Evolutionary conservation across 2,888 invertebrate genomes (phyloP).

Genomic region (Plagodis pulveraria): DNA sequence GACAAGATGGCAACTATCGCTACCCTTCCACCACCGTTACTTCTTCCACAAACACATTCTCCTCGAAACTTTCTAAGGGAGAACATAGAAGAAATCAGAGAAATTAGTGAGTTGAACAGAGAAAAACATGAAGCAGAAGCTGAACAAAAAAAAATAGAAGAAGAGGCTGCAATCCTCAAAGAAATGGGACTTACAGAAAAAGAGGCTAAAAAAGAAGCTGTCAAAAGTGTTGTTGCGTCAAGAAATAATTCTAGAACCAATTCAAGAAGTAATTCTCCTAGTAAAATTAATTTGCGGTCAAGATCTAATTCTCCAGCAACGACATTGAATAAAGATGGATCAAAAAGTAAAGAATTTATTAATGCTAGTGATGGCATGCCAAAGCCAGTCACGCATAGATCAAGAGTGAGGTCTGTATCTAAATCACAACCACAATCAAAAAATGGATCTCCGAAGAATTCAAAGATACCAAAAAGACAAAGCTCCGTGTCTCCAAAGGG

Average conservation of each 20-base stretch:
- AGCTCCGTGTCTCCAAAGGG: slow-evolving; percentile 75
- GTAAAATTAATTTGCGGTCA: slow-evolving; percentile 68
- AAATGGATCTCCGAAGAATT: slow-evolving; percentile 77
- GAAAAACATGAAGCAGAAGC: slow-evolving; percentile 79
- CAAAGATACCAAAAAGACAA: slow-evolving; percentile 79
- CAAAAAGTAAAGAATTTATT: slow-evolving; percentile 62
- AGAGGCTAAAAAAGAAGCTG: slow-evolving; percentile 51
- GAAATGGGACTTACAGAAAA: slow-evolving; percentile 78
- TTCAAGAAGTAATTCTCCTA: slow-evolving; percentile 68
- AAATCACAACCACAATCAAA: slow-evolving; percentile 78
- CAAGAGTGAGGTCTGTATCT: slow-evolving; percentile 66
- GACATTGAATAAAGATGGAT: slow-evolving; percentile 53
- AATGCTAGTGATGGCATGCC: slow-evolving; percentile 57
- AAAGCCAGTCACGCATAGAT: slow-evolving; percentile 66
- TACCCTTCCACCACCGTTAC: slow-evolving; percentile 60
- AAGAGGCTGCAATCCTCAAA: slow-evolving; percentile 76
- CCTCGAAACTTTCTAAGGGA: slow-evolving; percentile 78
- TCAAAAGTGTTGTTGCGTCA: slow-evolving; percentile 57
- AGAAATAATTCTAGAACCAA: slow-evolving; percentile 39
- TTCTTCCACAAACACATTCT: slow-evolving; percentile 64
- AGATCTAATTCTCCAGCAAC: slow-evolving; percentile 77
- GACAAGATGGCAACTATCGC: slow-evolving; percentile 74
- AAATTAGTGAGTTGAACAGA: slow-evolving; percentile 77
- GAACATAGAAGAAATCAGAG: slow-evolving; percentile 79
- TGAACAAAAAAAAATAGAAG: slow-evolving; percentile 68